Evolutionary conservation across 2,797 vertebrate genomes (phyloP).

Genomic region (Melanotaenia parkinsoni): DNA sequence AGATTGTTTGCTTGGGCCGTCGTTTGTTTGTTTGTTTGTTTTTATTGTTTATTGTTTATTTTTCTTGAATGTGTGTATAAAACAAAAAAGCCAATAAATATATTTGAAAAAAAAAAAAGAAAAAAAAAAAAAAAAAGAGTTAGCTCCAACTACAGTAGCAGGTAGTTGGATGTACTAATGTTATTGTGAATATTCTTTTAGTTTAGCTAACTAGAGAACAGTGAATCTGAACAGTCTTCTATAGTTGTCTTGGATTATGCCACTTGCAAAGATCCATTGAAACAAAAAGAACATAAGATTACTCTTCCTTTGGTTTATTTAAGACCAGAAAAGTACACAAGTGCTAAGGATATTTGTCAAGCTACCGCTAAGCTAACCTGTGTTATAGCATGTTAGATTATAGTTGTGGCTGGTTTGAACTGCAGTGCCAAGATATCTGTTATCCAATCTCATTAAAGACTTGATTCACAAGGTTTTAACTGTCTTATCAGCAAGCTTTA

Average conservation of each 20-base stretch:
- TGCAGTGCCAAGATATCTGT: constrained; percentile 7
- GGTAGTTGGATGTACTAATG: too few relatives aligned
- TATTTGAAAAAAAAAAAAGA: too few relatives aligned
- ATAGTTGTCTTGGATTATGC: background rate
- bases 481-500: background rate
- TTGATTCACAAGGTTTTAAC: constrained; percentile 16
- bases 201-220: background rate
- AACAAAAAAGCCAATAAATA: too few relatives aligned
- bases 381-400: background rate
- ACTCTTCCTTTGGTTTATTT: background rate
- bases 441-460: constrained; percentile 4
- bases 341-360: background rate
- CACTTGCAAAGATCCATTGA: background rate
- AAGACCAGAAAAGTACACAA: background rate
- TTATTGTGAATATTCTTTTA: too few relatives aligned
- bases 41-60: too few relatives aligned
- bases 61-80: too few relatives aligned
- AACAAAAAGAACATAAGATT: background rate
- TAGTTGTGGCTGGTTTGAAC: constrained; percentile 1
- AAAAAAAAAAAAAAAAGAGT: too few relatives aligned
- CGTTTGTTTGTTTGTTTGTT: too few relatives aligned
- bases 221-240: background rate
- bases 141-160: background rate
- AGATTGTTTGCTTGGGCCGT: too few relatives aligned
- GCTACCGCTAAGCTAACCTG: background rate